Evolutionary conservation across 2,797 vertebrate species (phyloP).

Genomic region (Acanthornis magna): DNA sequence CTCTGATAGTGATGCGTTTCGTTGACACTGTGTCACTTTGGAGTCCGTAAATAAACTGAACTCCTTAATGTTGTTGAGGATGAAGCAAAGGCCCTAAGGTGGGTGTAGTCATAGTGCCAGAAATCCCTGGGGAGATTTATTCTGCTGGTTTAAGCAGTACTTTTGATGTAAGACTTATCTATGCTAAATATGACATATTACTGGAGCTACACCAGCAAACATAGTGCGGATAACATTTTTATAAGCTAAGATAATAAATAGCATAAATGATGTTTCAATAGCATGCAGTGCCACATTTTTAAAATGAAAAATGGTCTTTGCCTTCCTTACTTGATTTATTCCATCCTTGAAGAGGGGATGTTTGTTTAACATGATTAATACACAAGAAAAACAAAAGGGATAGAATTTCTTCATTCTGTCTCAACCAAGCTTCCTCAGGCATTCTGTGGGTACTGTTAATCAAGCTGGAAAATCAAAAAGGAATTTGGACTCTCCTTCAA

Average conservation of each 20-base stretch:
- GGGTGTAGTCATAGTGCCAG: neutral
- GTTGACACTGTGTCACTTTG: neutral
- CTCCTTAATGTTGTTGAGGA: neutral
- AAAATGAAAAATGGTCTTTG: neutral
- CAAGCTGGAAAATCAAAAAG: neutral
- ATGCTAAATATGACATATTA: neutral
- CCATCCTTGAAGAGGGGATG: neutral
- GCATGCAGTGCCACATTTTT: neutral
- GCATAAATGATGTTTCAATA: neutral
- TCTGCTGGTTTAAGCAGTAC: neutral
- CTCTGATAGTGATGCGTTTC: neutral
- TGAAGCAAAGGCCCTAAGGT: neutral
- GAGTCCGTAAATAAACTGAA: neutral
- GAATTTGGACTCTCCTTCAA: neutral
- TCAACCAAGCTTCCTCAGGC: neutral
- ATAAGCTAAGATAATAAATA: neutral
- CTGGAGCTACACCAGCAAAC: neutral
- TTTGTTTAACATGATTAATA: neutral
- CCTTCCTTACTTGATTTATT: neutral
- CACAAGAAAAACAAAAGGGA: neutral
- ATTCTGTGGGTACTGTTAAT: neutral
- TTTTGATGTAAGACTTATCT: neutral
- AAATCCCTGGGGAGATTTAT: neutral
- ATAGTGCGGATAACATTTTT: neutral
- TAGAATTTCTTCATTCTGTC: neutral